Evolutionary conservation across 2,797 vertebrate species (phyloP).

Genomic region (Coranthus polyacanthus): DNA sequence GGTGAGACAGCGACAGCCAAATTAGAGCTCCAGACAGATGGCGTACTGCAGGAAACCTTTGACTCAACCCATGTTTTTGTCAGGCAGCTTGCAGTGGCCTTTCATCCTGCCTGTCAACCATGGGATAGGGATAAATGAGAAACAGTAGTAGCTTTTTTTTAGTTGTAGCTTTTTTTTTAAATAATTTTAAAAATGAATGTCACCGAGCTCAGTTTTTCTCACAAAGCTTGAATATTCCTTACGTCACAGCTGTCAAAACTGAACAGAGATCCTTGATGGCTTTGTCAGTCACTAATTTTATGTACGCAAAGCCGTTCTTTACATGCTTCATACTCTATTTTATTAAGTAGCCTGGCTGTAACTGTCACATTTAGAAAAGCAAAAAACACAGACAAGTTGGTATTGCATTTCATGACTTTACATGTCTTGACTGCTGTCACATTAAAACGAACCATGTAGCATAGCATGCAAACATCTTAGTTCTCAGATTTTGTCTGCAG

Average conservation of each 20-base stretch:
- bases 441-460: slow-evolving; percentile 7
- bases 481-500: slow-evolving; percentile 16
- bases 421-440: neutral
- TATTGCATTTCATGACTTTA: slow-evolving; percentile 1
- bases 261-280: slow-evolving; percentile 1
- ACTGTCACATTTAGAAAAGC: neutral
- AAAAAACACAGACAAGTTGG: slow-evolving; percentile 1
- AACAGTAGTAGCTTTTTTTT: slow-evolving; percentile 35
- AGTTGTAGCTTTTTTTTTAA: slow-evolving; percentile 39
- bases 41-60: slow-evolving; percentile 70
- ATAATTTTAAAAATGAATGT: slow-evolving; percentile 47
- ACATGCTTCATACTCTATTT: neutral
- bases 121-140: slow-evolving; percentile 57
- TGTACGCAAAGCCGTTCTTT: neutral
- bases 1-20: slow-evolving; percentile 49
- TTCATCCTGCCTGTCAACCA: slow-evolving; percentile 64
- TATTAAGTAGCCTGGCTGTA: neutral
- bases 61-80: slow-evolving; percentile 76
- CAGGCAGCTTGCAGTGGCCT: slow-evolving; percentile 64
- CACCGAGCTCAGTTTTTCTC: slow-evolving; percentile 16
- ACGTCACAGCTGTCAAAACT: neutral
- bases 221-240: neutral
- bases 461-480: slow-evolving; percentile 20
- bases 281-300: neutral
- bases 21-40: slow-evolving; percentile 66